Percentiles rank a stretch among this genome's conserved stretches.
Conservation (phyloP, 2,888 invertebrate species). For the Acleris literana region DNA sequence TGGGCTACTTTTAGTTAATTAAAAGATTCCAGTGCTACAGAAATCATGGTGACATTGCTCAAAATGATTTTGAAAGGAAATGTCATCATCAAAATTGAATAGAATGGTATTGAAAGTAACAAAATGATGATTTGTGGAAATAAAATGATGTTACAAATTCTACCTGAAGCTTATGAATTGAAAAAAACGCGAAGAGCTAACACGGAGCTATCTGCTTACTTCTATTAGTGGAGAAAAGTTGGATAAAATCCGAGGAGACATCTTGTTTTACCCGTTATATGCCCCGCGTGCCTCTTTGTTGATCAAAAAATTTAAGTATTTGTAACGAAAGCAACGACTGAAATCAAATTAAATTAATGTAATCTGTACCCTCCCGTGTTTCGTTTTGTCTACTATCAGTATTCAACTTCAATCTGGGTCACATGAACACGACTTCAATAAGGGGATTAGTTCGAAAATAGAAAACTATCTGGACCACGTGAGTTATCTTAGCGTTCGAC, state of each 20-base stretch:
- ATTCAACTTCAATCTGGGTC: conserved; percentile 16
- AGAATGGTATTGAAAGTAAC: no score
- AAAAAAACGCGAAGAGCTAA: no score
- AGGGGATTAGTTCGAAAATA: conserved; percentile 18
- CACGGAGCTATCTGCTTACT: no score
- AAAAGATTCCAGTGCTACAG: conserved; percentile 37
- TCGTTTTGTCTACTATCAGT: background rate
- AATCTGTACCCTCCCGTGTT: background rate
- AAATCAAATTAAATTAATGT: background rate
- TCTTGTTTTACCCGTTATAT: no score
- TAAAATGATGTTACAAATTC: no score
- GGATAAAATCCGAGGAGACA: no score
- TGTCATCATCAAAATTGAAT: background rate
- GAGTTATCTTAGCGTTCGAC: conserved; percentile 49
- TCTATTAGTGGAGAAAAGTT: no score
- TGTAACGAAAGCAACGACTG: background rate
- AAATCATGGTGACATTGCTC: background rate
- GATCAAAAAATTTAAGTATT: background rate
- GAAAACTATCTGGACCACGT: conserved; percentile 15
- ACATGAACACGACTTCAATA: conserved; percentile 14
- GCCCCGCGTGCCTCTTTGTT: background rate
- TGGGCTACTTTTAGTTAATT: conserved; percentile 47
- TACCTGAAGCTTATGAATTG: no score
- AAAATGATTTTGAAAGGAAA: background rate
- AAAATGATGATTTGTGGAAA: background rate